Conservation (phyloP, 2,888 invertebrate species). For the Spodoptera exigua region DNA sequence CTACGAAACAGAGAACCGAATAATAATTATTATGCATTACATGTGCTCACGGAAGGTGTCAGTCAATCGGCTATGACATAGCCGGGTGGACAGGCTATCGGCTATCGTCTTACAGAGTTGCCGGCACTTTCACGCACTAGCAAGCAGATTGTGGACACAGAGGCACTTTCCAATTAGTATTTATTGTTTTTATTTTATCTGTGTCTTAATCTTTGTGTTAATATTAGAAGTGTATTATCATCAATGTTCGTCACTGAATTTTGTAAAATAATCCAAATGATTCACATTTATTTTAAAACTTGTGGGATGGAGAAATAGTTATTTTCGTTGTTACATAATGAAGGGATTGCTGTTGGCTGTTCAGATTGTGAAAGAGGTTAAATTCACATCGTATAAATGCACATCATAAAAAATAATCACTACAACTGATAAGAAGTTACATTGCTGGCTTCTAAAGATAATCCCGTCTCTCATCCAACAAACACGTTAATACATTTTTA, state of each 20-base stretch:
- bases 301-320: too few relatives aligned
- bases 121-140: constrained; percentile 69
- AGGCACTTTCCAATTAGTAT: constrained; percentile 18
- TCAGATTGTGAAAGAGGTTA: too few relatives aligned
- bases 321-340: too few relatives aligned
- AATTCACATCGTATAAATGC: too few relatives aligned
- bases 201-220: background rate
- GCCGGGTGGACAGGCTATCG: constrained; percentile 42
- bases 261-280: too few relatives aligned
- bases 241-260: too few relatives aligned
- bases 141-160: constrained; percentile 4
- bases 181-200: background rate
- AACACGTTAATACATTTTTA: constrained; percentile 23
- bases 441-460: background rate
- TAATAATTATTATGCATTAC: constrained; percentile 22
- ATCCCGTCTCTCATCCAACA: background rate
- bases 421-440: background rate
- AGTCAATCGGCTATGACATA: constrained; percentile 46
- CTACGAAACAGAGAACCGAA: constrained; percentile 15
- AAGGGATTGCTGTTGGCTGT: too few relatives aligned
- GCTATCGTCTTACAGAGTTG: constrained; percentile 64
- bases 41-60: constrained; percentile 50
- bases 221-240: too few relatives aligned
- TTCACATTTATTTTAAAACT: too few relatives aligned
- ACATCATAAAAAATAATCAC: background rate